Conservation (phyloP, 2,113 vertebrate genomes). For the Apeltes quadracus region DNA sequence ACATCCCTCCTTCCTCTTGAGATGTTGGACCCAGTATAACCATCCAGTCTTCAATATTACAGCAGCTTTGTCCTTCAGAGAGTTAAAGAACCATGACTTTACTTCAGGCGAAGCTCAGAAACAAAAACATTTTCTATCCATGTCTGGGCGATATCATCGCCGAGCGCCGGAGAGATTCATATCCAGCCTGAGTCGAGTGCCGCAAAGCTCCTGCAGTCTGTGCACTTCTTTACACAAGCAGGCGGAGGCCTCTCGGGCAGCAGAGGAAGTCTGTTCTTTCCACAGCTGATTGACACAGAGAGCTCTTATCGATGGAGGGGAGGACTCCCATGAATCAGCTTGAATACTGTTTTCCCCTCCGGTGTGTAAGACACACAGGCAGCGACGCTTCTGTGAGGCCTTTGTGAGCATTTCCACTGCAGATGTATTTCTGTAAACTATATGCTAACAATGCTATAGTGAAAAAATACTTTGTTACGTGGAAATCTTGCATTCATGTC, state of each 20-base stretch:
- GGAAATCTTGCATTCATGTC: not conserved
- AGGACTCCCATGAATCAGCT: not conserved
- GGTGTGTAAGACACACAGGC: not conserved
- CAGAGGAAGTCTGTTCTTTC: not conserved
- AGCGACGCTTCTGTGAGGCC: not conserved
- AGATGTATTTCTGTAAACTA: not conserved
- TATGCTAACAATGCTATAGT: too few species aligned
- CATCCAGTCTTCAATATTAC: not conserved
- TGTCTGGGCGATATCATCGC: conserved; percentile 21
- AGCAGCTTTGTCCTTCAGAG: not conserved
- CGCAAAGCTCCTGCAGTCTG: conserved; percentile 35
- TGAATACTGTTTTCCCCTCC: too few species aligned
- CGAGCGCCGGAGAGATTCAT: conserved; percentile 17
- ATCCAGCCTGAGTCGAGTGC: conserved; percentile 6
- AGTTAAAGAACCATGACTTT: conserved; percentile 20
- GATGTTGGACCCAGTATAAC: conserved; percentile 8
- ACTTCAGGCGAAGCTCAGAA: conserved; percentile 3
- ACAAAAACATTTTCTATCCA: conserved; percentile 2
- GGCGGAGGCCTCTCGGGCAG: conserved; percentile 13
- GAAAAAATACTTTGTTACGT: not conserved
- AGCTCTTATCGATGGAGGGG: conserved; percentile 34
- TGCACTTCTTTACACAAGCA: conserved; percentile 30
- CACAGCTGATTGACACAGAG: conserved; percentile 34
- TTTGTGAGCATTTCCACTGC: not conserved
- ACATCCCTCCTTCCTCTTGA: not conserved